Conservation (phyloP, 2,113 vertebrate species). For the Poeciliopsis prolifica region DNA sequence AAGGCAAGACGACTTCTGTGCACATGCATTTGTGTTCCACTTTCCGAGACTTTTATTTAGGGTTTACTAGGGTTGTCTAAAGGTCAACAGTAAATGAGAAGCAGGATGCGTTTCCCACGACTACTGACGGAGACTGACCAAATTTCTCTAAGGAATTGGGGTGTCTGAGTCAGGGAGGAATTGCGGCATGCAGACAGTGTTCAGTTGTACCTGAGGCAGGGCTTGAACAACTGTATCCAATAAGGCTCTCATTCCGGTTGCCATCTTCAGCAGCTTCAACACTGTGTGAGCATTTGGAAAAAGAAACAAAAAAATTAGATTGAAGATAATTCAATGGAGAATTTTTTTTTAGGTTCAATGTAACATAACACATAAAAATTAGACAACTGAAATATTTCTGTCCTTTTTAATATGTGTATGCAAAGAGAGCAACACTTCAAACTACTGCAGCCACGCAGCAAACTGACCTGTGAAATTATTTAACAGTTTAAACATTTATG, state of each 20-base stretch:
- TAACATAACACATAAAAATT: slow-evolving; percentile 45
- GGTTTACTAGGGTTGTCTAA: slow-evolving; percentile 31
- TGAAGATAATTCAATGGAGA: slow-evolving; percentile 38
- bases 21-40: slow-evolving; percentile 1
- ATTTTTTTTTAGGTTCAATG: slow-evolving; percentile 56
- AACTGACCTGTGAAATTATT: slow-evolving; percentile 2
- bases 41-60: slow-evolving; percentile 20
- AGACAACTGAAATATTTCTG: not conserved
- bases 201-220: slow-evolving; percentile 69
- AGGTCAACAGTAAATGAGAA: slow-evolving; percentile 24
- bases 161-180: not conserved
- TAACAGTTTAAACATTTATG: not conserved
- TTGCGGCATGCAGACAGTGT: not conserved
- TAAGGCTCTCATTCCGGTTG: slow-evolving; percentile 95
- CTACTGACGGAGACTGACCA: slow-evolving; percentile 13
- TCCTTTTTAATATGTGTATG: not conserved
- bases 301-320: slow-evolving; percentile 3
- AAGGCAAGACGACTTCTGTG: slow-evolving; percentile 28
- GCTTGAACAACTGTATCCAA: slow-evolving; percentile 98
- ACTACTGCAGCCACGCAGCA: not conserved
- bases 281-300: slow-evolving; percentile 74
- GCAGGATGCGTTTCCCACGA: slow-evolving; percentile 1
- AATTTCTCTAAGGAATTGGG: slow-evolving; percentile 7
- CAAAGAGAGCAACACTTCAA: not conserved
- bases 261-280: slow-evolving; percentile 97